Conservation (phyloP, 1,140 invertebrate species). For the Bombus difficillimus region DNA sequence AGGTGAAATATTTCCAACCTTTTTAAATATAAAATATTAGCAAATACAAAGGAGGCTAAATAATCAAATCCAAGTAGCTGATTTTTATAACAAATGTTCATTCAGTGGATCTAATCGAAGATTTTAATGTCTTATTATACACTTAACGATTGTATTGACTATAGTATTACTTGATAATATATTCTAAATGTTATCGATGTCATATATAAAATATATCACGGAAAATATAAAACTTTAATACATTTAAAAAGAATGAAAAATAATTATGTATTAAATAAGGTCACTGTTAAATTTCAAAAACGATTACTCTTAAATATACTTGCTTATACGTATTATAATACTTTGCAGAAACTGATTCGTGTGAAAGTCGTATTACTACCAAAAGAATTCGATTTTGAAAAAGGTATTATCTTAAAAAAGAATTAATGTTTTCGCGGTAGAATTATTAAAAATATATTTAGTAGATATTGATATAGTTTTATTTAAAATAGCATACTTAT, state of each 20-base stretch:
- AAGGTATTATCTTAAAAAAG: constrained; percentile 6
- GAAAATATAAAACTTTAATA: constrained; percentile 8
- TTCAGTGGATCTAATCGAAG: background rate
- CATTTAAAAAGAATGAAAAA: constrained; percentile 10
- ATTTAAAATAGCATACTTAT: constrained; percentile 54
- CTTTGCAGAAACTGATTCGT: background rate
- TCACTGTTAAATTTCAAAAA: constrained; percentile 26
- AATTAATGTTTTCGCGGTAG: constrained; percentile 3
- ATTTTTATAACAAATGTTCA: constrained; percentile 13
- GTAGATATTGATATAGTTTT: constrained; percentile 41
- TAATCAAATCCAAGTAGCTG: constrained; percentile 13
- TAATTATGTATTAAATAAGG: constrained; percentile 9
- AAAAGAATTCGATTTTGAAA: background rate
- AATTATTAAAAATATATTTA: constrained; percentile 50
- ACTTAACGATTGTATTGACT: constrained; percentile 3
- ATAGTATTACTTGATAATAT: constrained; percentile 1
- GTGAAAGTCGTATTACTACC: background rate
- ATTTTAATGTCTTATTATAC: constrained; percentile 20
- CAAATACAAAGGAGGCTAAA: background rate
- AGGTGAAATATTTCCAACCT: background rate
- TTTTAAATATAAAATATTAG: background rate
- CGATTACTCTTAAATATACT: constrained; percentile 4
- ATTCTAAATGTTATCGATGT: background rate
- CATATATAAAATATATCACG: constrained; percentile 9
- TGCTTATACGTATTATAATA: constrained; percentile 4